Evolutionary conservation across 2,797 vertebrate species (phyloP).

Genomic region (Sandelia bainsii): DNA sequence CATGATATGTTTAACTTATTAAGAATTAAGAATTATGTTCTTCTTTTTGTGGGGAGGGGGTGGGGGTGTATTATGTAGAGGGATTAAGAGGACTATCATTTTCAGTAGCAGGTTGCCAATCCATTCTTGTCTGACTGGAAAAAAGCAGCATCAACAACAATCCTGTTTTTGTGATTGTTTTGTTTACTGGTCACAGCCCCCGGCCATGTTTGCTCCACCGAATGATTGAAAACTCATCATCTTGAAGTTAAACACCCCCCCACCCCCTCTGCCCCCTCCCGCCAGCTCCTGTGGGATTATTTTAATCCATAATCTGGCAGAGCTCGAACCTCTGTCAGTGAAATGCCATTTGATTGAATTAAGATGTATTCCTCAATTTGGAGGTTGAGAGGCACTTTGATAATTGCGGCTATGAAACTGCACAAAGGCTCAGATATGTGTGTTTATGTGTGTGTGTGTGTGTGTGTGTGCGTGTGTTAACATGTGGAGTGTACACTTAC

Average conservation of each 20-base stretch:
- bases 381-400: conserved; percentile 72
- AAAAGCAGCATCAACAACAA: conserved; percentile 56
- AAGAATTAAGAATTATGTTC: background rate
- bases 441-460: conserved; percentile 28
- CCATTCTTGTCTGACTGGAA: conserved; percentile 38
- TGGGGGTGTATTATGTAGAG: conserved; percentile 17
- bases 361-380: conserved; percentile 64
- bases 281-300: conserved; percentile 72
- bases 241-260: conserved; percentile 36
- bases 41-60: too few species aligned
- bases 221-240: conserved; percentile 60
- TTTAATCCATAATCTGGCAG: conserved; percentile 83
- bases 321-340: conserved; percentile 44
- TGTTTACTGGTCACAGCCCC: conserved; percentile 39
- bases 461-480: conserved; percentile 15
- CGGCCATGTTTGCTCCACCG: conserved; percentile 40
- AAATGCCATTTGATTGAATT: conserved; percentile 73
- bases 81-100: conserved; percentile 52
- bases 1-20: too few species aligned
- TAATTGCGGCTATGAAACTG: conserved; percentile 66
- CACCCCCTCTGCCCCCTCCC: background rate
- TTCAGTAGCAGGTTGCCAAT: conserved; percentile 42
- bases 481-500: conserved; percentile 38
- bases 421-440: conserved; percentile 33
- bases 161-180: conserved; percentile 61